Conservation (phyloP, 2,797 vertebrate species). For the Acanthornis magna region DNA sequence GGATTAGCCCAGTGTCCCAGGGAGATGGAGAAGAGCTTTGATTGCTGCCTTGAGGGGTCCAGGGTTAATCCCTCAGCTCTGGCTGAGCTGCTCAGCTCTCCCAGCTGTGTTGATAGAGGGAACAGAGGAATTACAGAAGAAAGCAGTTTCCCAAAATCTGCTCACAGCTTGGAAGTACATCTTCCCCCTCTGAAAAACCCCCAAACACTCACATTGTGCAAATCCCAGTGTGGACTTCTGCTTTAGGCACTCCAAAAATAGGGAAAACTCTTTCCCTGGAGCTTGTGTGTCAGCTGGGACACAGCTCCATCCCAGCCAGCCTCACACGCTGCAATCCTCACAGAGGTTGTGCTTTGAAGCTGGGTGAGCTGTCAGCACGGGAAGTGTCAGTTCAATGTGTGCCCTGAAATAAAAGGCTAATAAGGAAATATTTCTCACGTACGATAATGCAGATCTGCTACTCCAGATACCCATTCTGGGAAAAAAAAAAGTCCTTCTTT, state of each 20-base stretch:
- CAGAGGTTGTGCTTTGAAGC: neutral
- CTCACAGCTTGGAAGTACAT: neutral
- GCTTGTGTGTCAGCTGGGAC: neutral
- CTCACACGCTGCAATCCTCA: neutral
- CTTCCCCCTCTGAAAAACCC: neutral
- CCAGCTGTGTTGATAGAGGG: neutral
- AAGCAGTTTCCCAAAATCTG: neutral
- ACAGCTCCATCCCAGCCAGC: neutral
- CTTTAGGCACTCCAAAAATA: neutral
- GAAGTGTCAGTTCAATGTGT: neutral
- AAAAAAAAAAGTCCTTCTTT: neutral
- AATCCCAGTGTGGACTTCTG: neutral
- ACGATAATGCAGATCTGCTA: neutral
- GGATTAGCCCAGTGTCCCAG: neutral
- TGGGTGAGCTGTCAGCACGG: neutral
- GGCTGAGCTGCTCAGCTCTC: neutral
- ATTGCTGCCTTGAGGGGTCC: neutral
- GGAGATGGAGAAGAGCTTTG: neutral
- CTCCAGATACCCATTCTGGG: neutral
- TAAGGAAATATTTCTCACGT: neutral
- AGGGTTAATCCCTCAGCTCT: neutral
- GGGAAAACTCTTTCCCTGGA: neutral
- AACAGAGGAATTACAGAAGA: neutral
- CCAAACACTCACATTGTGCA: accelerated
- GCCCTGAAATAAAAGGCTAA: constrained; percentile 25